Percentiles rank a stretch among this genome's conserved stretches.
Evolutionary conservation across 2,113 vertebrate genomes (phyloP).

Genomic region (Triplophysa tibetana): DNA sequence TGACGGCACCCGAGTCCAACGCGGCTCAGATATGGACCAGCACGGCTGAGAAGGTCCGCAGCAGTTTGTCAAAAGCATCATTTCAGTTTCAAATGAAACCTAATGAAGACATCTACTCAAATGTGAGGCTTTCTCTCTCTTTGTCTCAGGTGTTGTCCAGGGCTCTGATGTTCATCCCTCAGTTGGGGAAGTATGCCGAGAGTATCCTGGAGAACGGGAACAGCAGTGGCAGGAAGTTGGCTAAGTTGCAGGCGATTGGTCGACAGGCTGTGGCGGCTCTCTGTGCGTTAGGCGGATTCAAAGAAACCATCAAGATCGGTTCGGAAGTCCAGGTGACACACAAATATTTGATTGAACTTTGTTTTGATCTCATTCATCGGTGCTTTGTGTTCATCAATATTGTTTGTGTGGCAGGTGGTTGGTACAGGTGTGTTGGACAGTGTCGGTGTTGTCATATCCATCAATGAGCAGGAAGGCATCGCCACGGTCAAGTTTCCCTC

Average conservation of each 20-base stretch:
- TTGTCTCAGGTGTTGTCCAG: conserved; percentile 86
- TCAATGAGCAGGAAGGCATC: conserved; percentile 98
- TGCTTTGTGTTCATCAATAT: not conserved
- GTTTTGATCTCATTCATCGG: not conserved
- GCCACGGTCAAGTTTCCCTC: conserved; percentile 94
- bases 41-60: conserved; percentile 88
- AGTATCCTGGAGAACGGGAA: conserved; percentile 94
- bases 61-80: not conserved
- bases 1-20: conserved; percentile 94
- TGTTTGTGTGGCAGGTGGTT: conserved; percentile 77
- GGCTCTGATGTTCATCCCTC: conserved; percentile 96
- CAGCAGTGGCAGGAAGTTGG: conserved; percentile 91
- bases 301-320: conserved; percentile 98
- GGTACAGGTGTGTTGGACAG: conserved; percentile 94
- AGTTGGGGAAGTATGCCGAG: conserved; percentile 93
- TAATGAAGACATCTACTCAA: no score
- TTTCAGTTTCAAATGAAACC: no score
- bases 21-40: conserved; percentile 98
- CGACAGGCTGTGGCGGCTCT: conserved; percentile 95
- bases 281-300: conserved; percentile 96
- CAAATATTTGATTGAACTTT: no score
- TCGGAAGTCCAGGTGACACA: conserved; percentile 93
- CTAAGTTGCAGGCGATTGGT: conserved; percentile 92
- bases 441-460: conserved; percentile 91
- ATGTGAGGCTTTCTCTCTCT: no score